phyloP scores from a whole-genome alignment of 2,113 vertebrate genomes.

The Otis tarda region DNA sequence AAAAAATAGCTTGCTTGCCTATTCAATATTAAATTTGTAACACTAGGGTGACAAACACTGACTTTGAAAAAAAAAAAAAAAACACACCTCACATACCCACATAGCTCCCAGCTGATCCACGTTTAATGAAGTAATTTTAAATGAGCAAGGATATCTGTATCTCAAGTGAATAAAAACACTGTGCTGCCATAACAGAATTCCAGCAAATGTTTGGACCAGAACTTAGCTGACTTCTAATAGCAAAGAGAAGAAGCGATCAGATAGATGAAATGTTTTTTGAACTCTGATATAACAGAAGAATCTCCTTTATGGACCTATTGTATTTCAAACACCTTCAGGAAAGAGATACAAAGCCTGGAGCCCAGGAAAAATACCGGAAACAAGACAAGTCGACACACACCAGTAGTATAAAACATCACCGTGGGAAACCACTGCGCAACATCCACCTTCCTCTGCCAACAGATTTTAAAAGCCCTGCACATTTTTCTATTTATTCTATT shows the following conservation, averaged over 20 bases:
- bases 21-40: neutral
- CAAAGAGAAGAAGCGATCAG: neutral
- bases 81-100: neutral
- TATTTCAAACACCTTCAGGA: neutral
- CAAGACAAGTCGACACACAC: no score
- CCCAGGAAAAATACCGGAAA: neutral
- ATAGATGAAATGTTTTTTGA: neutral
- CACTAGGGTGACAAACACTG: neutral
- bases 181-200: neutral
- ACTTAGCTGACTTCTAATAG: neutral
- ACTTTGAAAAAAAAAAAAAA: neutral
- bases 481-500: neutral
- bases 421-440: neutral
- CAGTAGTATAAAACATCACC: neutral
- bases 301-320: neutral
- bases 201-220: neutral
- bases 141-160: neutral
- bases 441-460: accelerated
- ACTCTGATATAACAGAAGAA: neutral
- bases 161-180: neutral
- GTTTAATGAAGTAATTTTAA: neutral
- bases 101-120: neutral
- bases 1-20: neutral
- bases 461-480: neutral
- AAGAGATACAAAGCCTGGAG: neutral